Percentiles rank a stretch among this genome's conserved stretches.
Evolutionary conservation across 2,888 invertebrate genomes (phyloP).

Genomic region (Matsumyia berberina): DNA sequence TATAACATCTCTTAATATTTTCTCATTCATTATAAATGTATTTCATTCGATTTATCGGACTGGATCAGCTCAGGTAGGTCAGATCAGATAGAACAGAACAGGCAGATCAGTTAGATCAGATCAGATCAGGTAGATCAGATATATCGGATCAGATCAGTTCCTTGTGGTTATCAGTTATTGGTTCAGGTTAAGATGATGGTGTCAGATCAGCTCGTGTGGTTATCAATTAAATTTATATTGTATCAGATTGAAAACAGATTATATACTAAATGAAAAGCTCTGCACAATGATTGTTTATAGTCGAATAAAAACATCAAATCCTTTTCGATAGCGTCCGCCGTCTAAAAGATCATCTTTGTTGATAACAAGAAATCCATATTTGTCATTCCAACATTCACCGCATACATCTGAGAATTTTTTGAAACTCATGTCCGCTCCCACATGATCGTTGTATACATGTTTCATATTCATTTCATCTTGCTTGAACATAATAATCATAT

Average conservation of each 20-base stretch:
- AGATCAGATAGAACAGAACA: no score
- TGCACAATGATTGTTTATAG: background rate
- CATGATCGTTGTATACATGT: conserved; percentile 77
- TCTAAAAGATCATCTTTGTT: conserved; percentile 76
- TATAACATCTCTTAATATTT: conserved; percentile 3
- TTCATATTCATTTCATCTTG: conserved; percentile 78
- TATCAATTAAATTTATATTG: conserved; percentile 78
- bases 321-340: no score
- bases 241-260: conserved; percentile 67
- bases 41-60: background rate
- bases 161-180: conserved; percentile 4
- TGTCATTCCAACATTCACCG: conserved; percentile 79
- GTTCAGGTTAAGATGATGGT: conserved; percentile 75
- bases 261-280: background rate
- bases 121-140: no score
- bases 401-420: conserved; percentile 79
- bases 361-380: conserved; percentile 79
- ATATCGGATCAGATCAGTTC: conserved; percentile 1
- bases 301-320: background rate
- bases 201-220: conserved; percentile 75
- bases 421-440: conserved; percentile 77
- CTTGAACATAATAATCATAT: no score
- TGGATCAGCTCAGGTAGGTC: no score
- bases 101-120: no score
- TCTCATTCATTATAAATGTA: conserved; percentile 1